Percentiles rank a stretch among this genome's conserved stretches.
Evolutionary conservation across 2,113 vertebrate genomes (phyloP).

Genomic region (Chlamydotis undulata): DNA sequence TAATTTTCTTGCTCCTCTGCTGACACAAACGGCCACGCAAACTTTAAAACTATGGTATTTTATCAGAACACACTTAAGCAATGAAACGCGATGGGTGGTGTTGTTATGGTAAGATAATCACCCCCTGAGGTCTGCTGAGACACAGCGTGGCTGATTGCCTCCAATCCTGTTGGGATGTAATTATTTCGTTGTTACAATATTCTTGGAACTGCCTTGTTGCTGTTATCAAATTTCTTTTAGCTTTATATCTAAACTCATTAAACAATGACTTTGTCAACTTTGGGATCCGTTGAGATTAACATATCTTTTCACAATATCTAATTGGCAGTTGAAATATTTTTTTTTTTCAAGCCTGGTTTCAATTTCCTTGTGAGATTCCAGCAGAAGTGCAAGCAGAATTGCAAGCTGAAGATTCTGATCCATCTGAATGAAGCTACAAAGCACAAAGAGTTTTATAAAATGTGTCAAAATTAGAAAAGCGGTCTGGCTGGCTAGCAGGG

Average conservation of each 20-base stretch:
- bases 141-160: conserved; percentile 60
- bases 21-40: conserved; percentile 7
- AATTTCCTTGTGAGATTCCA: conserved; percentile 10
- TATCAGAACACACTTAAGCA: conserved; percentile 57
- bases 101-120: conserved; percentile 69
- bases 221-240: conserved; percentile 68
- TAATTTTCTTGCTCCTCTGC: conserved; percentile 13
- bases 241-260: conserved; percentile 67
- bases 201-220: conserved; percentile 49
- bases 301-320: conserved; percentile 53
- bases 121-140: conserved; percentile 31
- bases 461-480: neutral
- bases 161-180: conserved; percentile 69
- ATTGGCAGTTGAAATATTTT: conserved; percentile 57
- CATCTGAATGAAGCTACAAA: conserved; percentile 7
- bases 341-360: conserved; percentile 53
- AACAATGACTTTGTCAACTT: conserved; percentile 71
- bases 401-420: neutral
- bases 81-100: conserved; percentile 45
- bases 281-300: conserved; percentile 62
- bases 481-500: neutral
- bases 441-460: neutral
- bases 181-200: conserved; percentile 68
- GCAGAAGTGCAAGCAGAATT: conserved; percentile 38
- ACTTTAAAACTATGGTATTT: conserved; percentile 48